These are phyloP conservation scores for Oryzias sinensis DNA, from an alignment of 2,797 vertebrate species.

Conservation along the genomic window DNA sequence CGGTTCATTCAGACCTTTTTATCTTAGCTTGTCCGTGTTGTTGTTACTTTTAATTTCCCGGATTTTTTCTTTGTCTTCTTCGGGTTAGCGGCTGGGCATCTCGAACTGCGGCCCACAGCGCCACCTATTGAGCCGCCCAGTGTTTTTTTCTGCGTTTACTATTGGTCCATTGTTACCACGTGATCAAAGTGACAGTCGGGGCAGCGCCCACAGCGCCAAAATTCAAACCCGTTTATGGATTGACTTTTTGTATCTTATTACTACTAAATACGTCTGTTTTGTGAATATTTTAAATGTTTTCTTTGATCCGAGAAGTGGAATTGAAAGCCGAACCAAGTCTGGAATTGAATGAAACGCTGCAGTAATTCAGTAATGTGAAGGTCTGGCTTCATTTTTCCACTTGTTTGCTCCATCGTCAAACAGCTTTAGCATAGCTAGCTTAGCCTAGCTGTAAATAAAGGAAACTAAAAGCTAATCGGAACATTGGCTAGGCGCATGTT, in stretches of 20 bases:
- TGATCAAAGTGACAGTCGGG: slow-evolving; percentile 55
- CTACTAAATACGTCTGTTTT: slow-evolving; percentile 1
- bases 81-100: neutral
- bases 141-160: slow-evolving; percentile 22
- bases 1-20: neutral
- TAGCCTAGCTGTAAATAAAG: neutral
- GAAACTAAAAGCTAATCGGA: no score
- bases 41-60: slow-evolving; percentile 35
- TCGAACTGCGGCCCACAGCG: neutral
- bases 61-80: slow-evolving; percentile 4
- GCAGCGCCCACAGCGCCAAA: slow-evolving; percentile 87
- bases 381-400: slow-evolving; percentile 49
- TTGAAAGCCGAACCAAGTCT: neutral
- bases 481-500: no score
- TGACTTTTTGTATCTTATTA: slow-evolving; percentile 41
- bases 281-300: neutral
- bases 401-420: slow-evolving; percentile 9
- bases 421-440: neutral
- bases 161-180: slow-evolving; percentile 67
- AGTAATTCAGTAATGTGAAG: slow-evolving; percentile 75
- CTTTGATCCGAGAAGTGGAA: slow-evolving; percentile 11
- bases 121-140: neutral
- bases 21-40: slow-evolving; percentile 8
- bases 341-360: slow-evolving; percentile 20
- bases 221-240: slow-evolving; percentile 83